A percentile compares a stretch with the other conserved stretches of the same genome.
These are phyloP conservation scores for Thereva nobilitata DNA, from an alignment of 2,888 invertebrate species.

Conservation along the genomic window DNA sequence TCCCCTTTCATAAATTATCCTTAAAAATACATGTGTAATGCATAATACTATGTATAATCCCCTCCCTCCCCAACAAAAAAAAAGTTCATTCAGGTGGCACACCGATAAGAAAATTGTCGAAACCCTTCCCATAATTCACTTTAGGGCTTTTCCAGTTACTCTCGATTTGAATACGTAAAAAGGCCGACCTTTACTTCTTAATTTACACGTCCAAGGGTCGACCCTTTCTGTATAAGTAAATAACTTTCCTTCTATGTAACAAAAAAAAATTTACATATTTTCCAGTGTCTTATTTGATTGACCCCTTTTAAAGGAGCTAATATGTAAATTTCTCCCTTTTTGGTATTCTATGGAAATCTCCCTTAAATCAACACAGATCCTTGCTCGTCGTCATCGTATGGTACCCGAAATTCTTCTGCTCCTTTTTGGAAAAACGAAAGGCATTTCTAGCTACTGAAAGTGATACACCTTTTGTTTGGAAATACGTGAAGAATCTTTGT, in stretches of 20 bases:
- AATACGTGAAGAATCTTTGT: conserved; percentile 5
- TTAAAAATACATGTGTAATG: too few relatives aligned
- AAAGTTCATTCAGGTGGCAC: too few relatives aligned
- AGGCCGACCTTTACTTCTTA: conserved; percentile 28
- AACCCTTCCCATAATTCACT: conserved; percentile 12
- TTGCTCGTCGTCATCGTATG: too few relatives aligned
- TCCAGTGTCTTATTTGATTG: conserved; percentile 34
- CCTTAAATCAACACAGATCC: background rate
- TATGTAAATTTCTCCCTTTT: conserved; percentile 22
- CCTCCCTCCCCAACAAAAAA: too few relatives aligned
- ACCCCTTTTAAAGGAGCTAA: conserved; percentile 15
- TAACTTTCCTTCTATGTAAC: conserved; percentile 23
- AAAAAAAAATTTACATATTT: conserved; percentile 28
- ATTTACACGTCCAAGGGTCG: conserved; percentile 22
- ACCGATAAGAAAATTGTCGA: too few relatives aligned
- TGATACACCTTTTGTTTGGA: background rate
- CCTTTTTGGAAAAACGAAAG: too few relatives aligned
- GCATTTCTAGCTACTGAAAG: too few relatives aligned
- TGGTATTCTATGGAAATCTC: conserved; percentile 17
- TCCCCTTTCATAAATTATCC: too few relatives aligned
- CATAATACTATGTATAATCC: too few relatives aligned
- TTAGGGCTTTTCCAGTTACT: conserved; percentile 22
- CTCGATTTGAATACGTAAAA: conserved; percentile 25
- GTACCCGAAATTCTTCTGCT: too few relatives aligned
- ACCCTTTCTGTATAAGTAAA: conserved; percentile 23